Conservation (phyloP, 2,797 vertebrate species). For the Fringilla coelebs region DNA sequence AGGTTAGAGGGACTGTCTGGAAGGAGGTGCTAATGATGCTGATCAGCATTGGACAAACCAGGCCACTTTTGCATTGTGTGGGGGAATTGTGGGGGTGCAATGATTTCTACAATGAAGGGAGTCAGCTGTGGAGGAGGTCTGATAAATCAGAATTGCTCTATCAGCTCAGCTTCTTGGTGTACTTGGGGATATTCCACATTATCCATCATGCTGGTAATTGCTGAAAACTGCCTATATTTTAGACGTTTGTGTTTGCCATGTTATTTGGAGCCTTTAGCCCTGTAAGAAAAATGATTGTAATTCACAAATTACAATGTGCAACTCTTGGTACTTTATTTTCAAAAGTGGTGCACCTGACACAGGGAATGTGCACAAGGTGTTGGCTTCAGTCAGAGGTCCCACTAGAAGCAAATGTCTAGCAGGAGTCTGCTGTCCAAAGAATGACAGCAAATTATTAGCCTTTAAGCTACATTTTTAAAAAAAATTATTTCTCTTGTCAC, state of each 20-base stretch:
- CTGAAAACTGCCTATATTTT: constrained; percentile 23
- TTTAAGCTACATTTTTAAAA: not conserved
- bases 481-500: not conserved
- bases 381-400: not conserved
- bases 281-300: not conserved
- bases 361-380: not conserved
- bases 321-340: not conserved
- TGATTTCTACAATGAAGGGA: not conserved
- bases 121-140: not conserved
- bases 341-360: not conserved
- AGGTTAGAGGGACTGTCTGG: not conserved
- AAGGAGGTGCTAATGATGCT: not conserved
- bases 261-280: constrained; percentile 30
- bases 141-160: constrained; percentile 17
- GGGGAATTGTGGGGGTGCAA: not conserved
- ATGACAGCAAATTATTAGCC: not conserved
- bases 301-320: not conserved
- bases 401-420: not conserved
- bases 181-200: constrained; percentile 38
- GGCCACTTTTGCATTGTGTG: not conserved
- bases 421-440: not conserved
- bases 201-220: not conserved
- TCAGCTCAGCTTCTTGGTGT: constrained; percentile 37
- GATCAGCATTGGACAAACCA: not conserved
- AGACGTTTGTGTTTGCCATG: constrained; percentile 2